A percentile compares a stretch with the other conserved stretches of the same genome.
These are phyloP conservation scores for Morpho achilles DNA, from an alignment of 2,888 invertebrate genomes.

Conservation along the genomic window DNA sequence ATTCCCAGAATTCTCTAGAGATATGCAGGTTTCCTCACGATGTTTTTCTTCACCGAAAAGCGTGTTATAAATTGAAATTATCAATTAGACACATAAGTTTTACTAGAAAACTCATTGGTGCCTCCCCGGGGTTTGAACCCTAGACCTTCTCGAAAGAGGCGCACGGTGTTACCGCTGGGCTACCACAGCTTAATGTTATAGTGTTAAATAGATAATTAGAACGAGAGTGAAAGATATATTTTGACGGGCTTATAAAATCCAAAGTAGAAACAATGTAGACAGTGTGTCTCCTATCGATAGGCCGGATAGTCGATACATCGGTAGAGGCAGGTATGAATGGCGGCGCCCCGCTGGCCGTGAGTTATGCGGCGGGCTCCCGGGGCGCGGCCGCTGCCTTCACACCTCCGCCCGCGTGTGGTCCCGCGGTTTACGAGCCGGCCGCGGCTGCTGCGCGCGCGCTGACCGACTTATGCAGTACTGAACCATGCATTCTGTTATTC, in stretches of 20 bases:
- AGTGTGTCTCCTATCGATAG: slow-evolving; percentile 55
- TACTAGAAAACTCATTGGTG: no score
- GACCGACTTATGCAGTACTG: slow-evolving; percentile 17
- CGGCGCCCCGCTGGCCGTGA: slow-evolving; percentile 75
- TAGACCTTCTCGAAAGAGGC: no score
- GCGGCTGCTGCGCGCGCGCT: slow-evolving; percentile 57
- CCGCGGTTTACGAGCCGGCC: slow-evolving; percentile 66
- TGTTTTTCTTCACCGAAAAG: no score
- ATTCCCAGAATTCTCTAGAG: no score
- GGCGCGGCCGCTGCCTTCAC: slow-evolving; percentile 72
- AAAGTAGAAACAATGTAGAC: slow-evolving; percentile 41
- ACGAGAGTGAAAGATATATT: not conserved
- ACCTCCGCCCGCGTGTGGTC: slow-evolving; percentile 79
- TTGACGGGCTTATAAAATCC: not conserved
- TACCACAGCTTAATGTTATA: no score
- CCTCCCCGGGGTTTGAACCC: no score
- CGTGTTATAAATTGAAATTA: no score
- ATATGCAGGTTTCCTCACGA: no score
- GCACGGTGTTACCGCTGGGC: no score
- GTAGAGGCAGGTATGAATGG: slow-evolving; percentile 64
- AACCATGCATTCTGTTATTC: slow-evolving; percentile 1
- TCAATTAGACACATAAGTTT: no score
- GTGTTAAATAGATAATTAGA: no score
- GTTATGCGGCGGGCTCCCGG: slow-evolving; percentile 73
- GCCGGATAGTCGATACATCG: slow-evolving; percentile 40